Conservation (phyloP, 1,140 invertebrate species). For the Venustaconcha ellipsiformis region DNA sequence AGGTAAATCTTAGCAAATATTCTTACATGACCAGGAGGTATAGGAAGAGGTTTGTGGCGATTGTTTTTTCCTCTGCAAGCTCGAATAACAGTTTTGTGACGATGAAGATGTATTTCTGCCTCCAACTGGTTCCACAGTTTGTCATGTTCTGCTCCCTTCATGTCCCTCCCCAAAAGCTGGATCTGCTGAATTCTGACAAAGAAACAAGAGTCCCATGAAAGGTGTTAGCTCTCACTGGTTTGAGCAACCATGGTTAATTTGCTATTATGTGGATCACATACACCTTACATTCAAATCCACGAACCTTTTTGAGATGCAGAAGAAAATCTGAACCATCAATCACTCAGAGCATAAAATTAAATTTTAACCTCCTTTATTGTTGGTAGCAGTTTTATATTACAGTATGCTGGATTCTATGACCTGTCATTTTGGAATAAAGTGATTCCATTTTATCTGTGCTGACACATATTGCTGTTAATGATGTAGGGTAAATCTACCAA, state of each 20-base stretch:
- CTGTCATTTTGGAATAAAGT: no score
- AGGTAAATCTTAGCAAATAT: conserved; percentile 1
- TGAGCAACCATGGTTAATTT: no score
- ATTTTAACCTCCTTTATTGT: no score
- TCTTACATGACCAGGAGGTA: conserved; percentile 69
- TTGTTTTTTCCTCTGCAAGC: conserved; percentile 69
- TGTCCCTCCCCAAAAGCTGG: conserved; percentile 80
- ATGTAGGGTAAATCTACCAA: no score
- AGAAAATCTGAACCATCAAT: no score
- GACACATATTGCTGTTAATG: no score
- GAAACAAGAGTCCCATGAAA: neutral
- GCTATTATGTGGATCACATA: neutral
- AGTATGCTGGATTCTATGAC: no score
- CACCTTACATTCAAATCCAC: neutral
- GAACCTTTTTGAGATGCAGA: no score
- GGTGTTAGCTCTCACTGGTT: no score
- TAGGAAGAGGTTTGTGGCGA: conserved; percentile 69
- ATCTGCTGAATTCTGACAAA: conserved; percentile 83
- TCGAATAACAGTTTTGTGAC: conserved; percentile 84
- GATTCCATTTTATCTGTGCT: no score
- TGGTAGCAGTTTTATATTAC: no score
- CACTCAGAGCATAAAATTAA: no score
- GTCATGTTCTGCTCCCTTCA: conserved; percentile 84
- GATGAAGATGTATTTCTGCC: conserved; percentile 86
- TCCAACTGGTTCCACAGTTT: conserved; percentile 88